A percentile compares a stretch with the other conserved stretches of the same genome.
phyloP scores from a whole-genome alignment of 1,140 invertebrate species.

The Dendroctonus ponderosae region DNA sequence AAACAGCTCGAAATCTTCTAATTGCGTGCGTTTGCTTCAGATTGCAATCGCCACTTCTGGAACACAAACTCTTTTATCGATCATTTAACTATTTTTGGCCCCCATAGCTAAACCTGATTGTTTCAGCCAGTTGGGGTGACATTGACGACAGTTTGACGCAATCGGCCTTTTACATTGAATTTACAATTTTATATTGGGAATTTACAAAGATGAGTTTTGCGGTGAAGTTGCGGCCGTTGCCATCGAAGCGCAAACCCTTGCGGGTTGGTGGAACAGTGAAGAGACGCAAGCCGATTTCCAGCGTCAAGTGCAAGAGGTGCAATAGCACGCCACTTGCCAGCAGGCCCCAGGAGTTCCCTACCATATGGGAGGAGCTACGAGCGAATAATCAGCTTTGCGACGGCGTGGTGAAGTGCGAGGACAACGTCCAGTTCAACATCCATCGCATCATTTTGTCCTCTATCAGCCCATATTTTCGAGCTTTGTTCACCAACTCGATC shows the following conservation, averaged over 20 bases:
- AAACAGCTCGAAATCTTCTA: too few species aligned
- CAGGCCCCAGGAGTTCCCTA: background rate
- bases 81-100: constrained; percentile 2
- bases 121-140: background rate
- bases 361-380: constrained; percentile 61
- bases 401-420: constrained; percentile 54
- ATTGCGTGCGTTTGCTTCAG: too few species aligned
- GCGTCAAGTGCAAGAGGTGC: background rate
- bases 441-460: constrained; percentile 66
- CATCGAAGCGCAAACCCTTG: background rate
- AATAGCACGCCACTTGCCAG: background rate
- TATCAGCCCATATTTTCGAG: constrained; percentile 66
- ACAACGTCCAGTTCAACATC: constrained; percentile 61
- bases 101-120: background rate
- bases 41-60: too few species aligned
- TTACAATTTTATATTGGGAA: background rate
- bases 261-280: background rate
- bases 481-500: constrained; percentile 63
- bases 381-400: constrained; percentile 53
- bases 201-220: constrained; percentile 7
- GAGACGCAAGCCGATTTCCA: background rate
- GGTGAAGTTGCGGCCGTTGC: background rate
- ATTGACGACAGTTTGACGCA: background rate
- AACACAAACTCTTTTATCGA: background rate
- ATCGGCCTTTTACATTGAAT: background rate